phyloP scores from a whole-genome alignment of 2,888 invertebrate genomes.

The Dryococelus australis region DNA sequence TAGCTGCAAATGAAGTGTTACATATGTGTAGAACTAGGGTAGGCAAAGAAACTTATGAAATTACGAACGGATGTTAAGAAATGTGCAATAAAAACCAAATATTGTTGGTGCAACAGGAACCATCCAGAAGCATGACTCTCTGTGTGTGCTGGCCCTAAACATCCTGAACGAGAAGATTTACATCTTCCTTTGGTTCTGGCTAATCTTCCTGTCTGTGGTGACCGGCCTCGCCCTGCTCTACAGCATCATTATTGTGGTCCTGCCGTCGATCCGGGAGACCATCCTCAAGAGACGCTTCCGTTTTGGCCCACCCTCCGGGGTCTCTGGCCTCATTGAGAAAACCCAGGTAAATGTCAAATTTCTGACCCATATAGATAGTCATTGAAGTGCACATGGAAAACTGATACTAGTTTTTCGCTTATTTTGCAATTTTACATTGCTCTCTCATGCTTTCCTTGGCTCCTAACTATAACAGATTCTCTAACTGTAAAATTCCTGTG shows the following conservation, averaged over 20 bases:
- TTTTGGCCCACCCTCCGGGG: conserved; percentile 76
- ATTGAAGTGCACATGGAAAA: too few relatives aligned
- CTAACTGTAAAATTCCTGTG: too few relatives aligned
- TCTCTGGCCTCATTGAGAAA: conserved; percentile 77
- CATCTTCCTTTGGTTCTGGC: conserved; percentile 94
- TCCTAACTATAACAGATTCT: too few relatives aligned
- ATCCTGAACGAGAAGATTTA: conserved; percentile 93
- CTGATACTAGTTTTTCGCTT: too few relatives aligned
- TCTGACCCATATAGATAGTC: too few relatives aligned
- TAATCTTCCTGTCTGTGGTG: conserved; percentile 77
- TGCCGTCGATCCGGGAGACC: conserved; percentile 82
- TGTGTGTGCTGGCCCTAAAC: conserved; percentile 88
- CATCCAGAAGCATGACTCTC: conserved; percentile 83
- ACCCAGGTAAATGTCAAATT: conserved; percentile 71
- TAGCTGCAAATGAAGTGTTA: too few relatives aligned
- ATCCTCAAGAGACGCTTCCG: conserved; percentile 82
- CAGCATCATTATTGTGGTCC: conserved; percentile 78
- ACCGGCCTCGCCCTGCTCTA: conserved; percentile 83
- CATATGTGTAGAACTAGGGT: too few relatives aligned
- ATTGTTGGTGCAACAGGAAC: conserved; percentile 62
- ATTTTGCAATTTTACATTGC: too few relatives aligned
- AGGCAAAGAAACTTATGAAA: too few relatives aligned
- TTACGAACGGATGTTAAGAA: too few relatives aligned
- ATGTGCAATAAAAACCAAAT: too few relatives aligned
- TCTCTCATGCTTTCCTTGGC: too few relatives aligned